Evolutionary conservation across 2,113 vertebrate genomes (phyloP).

Genomic region (Phyllopteryx taeniolatus): DNA sequence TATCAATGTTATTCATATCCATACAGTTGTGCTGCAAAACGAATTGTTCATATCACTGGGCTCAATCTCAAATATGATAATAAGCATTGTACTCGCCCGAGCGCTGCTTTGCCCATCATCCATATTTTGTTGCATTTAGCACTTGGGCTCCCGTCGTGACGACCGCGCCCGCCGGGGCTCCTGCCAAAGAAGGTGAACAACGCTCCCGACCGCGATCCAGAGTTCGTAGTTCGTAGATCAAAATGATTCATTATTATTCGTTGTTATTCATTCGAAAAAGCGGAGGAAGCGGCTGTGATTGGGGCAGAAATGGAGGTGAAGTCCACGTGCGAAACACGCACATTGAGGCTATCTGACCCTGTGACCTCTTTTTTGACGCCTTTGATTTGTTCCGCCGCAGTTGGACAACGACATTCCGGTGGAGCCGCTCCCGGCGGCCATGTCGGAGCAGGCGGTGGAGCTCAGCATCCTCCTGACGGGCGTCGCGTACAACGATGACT

Average conservation of each 20-base stretch:
- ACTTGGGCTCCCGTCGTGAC: not conserved
- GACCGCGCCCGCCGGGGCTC: not conserved
- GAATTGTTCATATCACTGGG: too few relatives aligned
- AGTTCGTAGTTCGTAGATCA: not conserved
- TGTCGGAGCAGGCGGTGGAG: constrained; percentile 81
- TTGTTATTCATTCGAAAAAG: not conserved
- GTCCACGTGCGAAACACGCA: not conserved
- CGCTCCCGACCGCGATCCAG: not conserved
- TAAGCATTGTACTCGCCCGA: too few relatives aligned
- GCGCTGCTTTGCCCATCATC: not conserved
- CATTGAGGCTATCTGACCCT: not conserved
- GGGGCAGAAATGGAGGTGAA: constrained; percentile 31
- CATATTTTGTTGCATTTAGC: not conserved
- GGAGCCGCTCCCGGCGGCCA: constrained; percentile 51
- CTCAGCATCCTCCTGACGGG: constrained; percentile 80
- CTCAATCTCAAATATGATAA: too few relatives aligned
- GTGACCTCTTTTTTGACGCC: too few relatives aligned
- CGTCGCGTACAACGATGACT: constrained; percentile 74
- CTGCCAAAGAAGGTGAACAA: not conserved
- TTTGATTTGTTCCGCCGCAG: constrained; percentile 51
- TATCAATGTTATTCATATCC: too few relatives aligned
- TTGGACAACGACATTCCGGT: constrained; percentile 81
- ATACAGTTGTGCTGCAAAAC: too few relatives aligned
- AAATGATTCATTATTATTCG: too few relatives aligned
- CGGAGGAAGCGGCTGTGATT: constrained; percentile 11